A percentile compares a stretch with the other conserved stretches of the same genome.
Conservation (phyloP, 2,797 vertebrate species). For the Xiphorhynchus erythropygius region DNA sequence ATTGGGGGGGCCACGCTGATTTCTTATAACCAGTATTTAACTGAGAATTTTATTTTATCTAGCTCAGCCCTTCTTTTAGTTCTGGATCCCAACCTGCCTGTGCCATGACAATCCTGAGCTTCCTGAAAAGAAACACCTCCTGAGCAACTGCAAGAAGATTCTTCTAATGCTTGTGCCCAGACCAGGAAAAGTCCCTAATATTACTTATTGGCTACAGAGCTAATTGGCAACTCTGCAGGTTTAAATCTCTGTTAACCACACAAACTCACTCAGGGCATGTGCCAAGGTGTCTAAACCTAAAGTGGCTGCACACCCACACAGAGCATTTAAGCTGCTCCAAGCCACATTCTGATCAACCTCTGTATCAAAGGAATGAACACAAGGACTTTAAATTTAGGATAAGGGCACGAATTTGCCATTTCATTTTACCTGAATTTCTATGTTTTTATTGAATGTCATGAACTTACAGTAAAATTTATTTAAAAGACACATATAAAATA, state of each 20-base stretch:
- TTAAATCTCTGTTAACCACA: neutral
- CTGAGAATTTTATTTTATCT: neutral
- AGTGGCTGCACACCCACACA: neutral
- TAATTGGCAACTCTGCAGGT: neutral
- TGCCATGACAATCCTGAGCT: neutral
- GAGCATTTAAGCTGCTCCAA: slow-evolving; percentile 33
- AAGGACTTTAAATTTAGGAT: neutral
- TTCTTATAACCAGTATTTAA: neutral
- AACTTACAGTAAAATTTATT: neutral
- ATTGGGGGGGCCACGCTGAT: neutral
- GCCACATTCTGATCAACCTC: slow-evolving; percentile 14
- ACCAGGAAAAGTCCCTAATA: neutral
- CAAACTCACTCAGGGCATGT: neutral
- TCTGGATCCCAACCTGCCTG: neutral
- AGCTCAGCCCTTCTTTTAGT: neutral
- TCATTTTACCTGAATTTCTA: neutral
- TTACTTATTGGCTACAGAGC: neutral
- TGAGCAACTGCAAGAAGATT: neutral
- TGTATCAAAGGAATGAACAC: neutral
- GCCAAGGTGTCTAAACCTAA: neutral
- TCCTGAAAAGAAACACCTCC: neutral
- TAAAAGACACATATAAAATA: neutral
- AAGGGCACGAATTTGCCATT: neutral
- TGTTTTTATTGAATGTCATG: neutral
- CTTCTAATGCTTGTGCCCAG: neutral